Base-by-base conservation (phyloP, 2,113 vertebrate species). In the Elgaria multicarinata region DNA sequence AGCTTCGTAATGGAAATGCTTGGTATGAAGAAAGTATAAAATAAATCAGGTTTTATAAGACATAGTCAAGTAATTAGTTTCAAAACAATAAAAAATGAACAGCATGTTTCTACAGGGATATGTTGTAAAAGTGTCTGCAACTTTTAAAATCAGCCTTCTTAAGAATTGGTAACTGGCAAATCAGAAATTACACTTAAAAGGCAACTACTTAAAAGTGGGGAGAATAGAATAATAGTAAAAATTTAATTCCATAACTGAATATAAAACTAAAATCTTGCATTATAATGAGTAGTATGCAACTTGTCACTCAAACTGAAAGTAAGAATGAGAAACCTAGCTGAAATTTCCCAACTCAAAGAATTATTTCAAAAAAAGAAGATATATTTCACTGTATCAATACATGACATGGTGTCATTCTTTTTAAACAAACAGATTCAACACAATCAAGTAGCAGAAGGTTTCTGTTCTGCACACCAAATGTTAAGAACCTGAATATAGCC, bases 11-110 rank as follows among this genome's bases (percentile, higher is more conserved):
- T 94, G 94, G 95, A 97, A 97, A 97, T 97, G 97, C 95, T 95
- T 93, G 91, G 93, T 97, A 97, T 95, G 95, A 97, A 97, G 96
- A 97, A 97, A 96, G 91, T 93, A 97, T 95, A 93, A 97, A 97
- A 97, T 97, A 98, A 98, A 98, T 97, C 97, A 97, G 94, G 89
- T 97, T 97, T 97, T 97, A 97, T 95, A 97, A 97, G 96, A 96
- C 96, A 97, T 74, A 92, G 93, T 93, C 74, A 96, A 97, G 97
- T 97, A 96, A 97, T 97, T 97, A 97, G 95, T 91, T 97, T 96
- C 94, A 93, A 94, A 95, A 94, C 83, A 88, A 90, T 91, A 78
- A 90, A 92, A 87, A 92, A 87, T 10, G 5, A 26, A 31, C 5
- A 88, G 46, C 89, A 81, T 64, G 85, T 94, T 95, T 95, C 88